Evolutionary conservation across 2,888 invertebrate genomes (phyloP).

Genomic region (Drosophila colorata): DNA sequence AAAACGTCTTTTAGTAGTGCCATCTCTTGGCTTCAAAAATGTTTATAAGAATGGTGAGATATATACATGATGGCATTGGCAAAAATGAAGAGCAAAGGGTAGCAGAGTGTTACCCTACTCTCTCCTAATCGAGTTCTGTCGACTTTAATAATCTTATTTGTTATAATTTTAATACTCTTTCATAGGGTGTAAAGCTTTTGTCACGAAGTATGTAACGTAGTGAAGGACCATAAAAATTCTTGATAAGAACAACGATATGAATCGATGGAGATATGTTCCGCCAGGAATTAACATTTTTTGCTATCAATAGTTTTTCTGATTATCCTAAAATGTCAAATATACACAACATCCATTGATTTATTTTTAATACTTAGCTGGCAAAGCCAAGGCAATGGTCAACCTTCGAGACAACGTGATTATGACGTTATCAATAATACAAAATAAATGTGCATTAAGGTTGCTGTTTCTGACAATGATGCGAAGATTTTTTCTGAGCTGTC

Average conservation of each 20-base stretch:
- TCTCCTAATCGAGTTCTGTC: neutral
- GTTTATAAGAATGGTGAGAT: too few relatives aligned
- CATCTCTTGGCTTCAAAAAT: too few relatives aligned
- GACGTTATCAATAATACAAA: slow-evolving; percentile 39
- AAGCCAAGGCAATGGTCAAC: slow-evolving; percentile 4
- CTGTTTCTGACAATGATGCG: slow-evolving; percentile 6
- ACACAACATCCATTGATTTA: neutral
- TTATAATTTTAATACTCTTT: neutral
- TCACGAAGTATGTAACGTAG: neutral
- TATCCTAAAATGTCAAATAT: neutral
- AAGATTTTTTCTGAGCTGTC: neutral
- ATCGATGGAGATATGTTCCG: too few relatives aligned
- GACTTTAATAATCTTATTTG: too few relatives aligned
- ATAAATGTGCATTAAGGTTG: slow-evolving; percentile 25
- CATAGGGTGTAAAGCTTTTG: neutral
- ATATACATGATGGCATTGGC: too few relatives aligned
- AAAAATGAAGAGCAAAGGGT: too few relatives aligned
- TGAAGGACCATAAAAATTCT: neutral
- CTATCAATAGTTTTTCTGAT: neutral
- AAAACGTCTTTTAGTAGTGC: too few relatives aligned
- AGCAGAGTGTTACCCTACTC: too few relatives aligned
- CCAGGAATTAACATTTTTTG: neutral
- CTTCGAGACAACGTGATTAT: slow-evolving; percentile 10
- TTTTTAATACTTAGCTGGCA: neutral
- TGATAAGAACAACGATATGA: too few relatives aligned